These are phyloP conservation scores for Mormyrus iriodes DNA, from an alignment of 2,113 vertebrate species.

Conservation along the genomic window DNA sequence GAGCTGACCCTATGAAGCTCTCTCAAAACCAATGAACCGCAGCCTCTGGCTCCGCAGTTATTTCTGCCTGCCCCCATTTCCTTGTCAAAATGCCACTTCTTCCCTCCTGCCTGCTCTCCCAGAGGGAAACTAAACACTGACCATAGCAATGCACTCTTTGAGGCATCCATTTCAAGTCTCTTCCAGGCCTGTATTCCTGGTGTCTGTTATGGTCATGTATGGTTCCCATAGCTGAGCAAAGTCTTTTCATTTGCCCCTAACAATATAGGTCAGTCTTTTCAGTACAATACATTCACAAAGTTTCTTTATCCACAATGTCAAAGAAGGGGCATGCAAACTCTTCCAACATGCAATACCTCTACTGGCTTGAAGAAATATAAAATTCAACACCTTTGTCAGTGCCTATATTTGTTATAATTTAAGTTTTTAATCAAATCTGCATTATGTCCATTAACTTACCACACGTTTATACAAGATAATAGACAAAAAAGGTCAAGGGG, in stretches of 20 bases:
- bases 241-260: too few relatives aligned
- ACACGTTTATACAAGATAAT: not conserved
- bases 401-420: not conserved
- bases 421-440: not conserved
- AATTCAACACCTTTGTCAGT: too few relatives aligned
- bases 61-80: not conserved
- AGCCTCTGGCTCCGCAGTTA: not conserved
- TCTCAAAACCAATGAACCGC: not conserved
- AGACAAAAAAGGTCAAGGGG: not conserved
- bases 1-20: constrained; percentile 57
- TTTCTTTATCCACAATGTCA: too few relatives aligned
- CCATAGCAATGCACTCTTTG: not conserved
- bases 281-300: too few relatives aligned
- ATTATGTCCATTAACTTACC: not conserved
- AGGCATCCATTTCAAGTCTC: not conserved
- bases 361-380: too few relatives aligned
- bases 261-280: too few relatives aligned
- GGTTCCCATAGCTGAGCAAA: too few relatives aligned
- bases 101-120: not conserved
- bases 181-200: too few relatives aligned
- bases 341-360: too few relatives aligned
- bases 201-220: too few relatives aligned
- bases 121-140: not conserved
- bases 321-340: too few relatives aligned
- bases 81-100: not conserved